Conservation (phyloP, 2,113 vertebrate species). For the Semnornis frantzii region DNA sequence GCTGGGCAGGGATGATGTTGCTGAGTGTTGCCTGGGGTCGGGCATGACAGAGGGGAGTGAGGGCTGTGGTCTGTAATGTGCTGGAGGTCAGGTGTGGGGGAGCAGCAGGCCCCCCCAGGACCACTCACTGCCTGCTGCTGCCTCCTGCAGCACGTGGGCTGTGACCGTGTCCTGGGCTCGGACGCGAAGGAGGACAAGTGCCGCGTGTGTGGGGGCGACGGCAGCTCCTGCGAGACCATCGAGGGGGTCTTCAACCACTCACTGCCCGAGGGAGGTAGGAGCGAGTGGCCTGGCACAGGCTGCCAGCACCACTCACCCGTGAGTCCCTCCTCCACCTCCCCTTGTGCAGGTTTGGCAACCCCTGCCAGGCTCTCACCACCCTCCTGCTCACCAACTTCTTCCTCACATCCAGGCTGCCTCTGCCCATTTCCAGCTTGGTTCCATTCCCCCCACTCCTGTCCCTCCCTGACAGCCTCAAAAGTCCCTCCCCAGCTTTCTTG, state of each 20-base stretch:
- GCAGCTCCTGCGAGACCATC: slow-evolving; percentile 89
- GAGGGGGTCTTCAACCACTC: slow-evolving; percentile 92
- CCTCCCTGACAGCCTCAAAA: too few species aligned
- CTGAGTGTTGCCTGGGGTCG: background rate
- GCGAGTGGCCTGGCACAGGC: fast-evolving
- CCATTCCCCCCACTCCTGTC: too few species aligned
- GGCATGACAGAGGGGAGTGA: fast-evolving
- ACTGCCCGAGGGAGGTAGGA: slow-evolving; percentile 86
- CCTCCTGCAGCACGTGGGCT: slow-evolving; percentile 89
- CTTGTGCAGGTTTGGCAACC: too few species aligned
- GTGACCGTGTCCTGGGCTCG: slow-evolving; percentile 92
- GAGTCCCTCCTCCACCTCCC: fast-evolving
- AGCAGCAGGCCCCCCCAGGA: background rate
- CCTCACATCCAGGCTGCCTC: too few species aligned
- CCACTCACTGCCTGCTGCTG: background rate
- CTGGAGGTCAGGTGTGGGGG: background rate
- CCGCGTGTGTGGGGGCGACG: slow-evolving; percentile 90
- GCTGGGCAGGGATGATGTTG: background rate
- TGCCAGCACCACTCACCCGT: background rate
- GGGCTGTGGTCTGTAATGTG: background rate
- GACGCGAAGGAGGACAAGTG: slow-evolving; percentile 92
- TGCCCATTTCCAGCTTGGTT: too few species aligned
- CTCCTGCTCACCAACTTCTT: too few species aligned
- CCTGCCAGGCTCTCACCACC: too few species aligned
- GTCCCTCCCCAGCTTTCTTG: too few species aligned